Conservation (phyloP, 2,888 invertebrate genomes). For the Ornithoptera priamus region DNA sequence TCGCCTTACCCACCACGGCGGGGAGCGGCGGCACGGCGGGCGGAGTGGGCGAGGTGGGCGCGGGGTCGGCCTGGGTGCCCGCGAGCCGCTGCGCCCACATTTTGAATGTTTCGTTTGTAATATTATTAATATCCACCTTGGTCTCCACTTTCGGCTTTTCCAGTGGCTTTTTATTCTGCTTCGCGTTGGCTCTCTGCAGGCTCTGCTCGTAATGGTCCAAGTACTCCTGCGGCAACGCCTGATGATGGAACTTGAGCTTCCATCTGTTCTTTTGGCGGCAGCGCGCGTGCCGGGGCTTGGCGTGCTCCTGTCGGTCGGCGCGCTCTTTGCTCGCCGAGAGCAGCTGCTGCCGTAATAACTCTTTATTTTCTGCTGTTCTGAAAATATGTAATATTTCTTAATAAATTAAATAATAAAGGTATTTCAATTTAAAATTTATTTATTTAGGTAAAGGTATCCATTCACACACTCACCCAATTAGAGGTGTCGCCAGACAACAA, state of each 20-base stretch:
- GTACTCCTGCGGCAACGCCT: slow-evolving; percentile 88
- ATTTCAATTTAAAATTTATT: too few species aligned
- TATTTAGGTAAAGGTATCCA: too few species aligned
- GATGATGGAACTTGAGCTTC: slow-evolving; percentile 90
- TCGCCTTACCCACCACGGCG: slow-evolving; percentile 49
- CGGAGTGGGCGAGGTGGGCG: slow-evolving; percentile 87
- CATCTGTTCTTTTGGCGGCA: slow-evolving; percentile 83
- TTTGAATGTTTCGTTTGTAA: slow-evolving; percentile 83
- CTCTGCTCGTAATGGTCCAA: slow-evolving; percentile 89
- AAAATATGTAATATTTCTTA: slow-evolving; percentile 35
- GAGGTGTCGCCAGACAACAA: too few species aligned
- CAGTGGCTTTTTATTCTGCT: slow-evolving; percentile 51
- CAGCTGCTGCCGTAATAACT: slow-evolving; percentile 68
- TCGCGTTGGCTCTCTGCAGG: slow-evolving; percentile 77
- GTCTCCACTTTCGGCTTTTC: slow-evolving; percentile 66
- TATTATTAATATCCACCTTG: slow-evolving; percentile 60
- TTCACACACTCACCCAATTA: too few species aligned
- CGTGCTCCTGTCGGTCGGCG: slow-evolving; percentile 53
- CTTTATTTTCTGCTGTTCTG: slow-evolving; percentile 72
- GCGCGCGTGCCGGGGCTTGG: slow-evolving; percentile 61
- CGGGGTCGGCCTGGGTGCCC: slow-evolving; percentile 85
- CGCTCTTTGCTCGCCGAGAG: slow-evolving; percentile 69
- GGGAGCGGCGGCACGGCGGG: slow-evolving; percentile 58
- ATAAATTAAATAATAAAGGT: neutral
- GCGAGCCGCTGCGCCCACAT: slow-evolving; percentile 88